Evolutionary conservation across 2,888 invertebrate species (phyloP).

Genomic region (Conistra vaccinii): DNA sequence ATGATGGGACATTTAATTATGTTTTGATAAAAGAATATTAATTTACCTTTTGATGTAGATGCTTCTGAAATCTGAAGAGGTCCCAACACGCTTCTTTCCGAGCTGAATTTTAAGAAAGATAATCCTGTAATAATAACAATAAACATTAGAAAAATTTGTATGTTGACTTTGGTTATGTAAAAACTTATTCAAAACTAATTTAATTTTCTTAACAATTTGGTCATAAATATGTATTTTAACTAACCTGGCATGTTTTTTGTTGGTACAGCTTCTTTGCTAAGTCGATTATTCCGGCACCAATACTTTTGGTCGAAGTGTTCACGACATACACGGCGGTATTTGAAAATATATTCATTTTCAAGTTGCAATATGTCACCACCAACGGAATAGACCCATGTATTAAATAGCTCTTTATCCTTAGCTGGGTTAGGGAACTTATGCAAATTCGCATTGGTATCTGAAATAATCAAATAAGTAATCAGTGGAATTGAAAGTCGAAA

Average conservation of each 20-base stretch:
- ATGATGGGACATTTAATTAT: too few relatives aligned
- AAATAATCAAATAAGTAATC: neutral
- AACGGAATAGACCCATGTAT: conserved; percentile 15
- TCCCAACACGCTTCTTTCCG: neutral
- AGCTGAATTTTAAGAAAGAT: neutral
- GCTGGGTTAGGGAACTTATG: conserved; percentile 18
- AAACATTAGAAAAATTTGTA: too few relatives aligned
- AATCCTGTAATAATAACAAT: conserved; percentile 11
- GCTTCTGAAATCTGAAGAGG: neutral
- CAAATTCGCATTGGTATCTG: conserved; percentile 3
- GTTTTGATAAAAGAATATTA: too few relatives aligned
- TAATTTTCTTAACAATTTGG: neutral
- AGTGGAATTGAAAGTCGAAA: neutral
- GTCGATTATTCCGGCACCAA: conserved; percentile 13
- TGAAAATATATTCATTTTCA: conserved; percentile 1
- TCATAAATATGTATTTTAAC: neutral
- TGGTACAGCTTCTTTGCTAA: conserved; percentile 10
- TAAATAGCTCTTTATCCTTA: conserved; percentile 6
- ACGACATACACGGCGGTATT: conserved; percentile 15
- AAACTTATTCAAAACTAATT: neutral
- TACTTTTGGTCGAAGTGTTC: conserved; percentile 12
- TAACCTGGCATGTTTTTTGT: neutral
- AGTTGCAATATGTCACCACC: conserved; percentile 20
- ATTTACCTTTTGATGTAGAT: neutral
- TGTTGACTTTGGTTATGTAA: neutral